Evolutionary conservation across 2,888 invertebrate genomes (phyloP), one percentile per base, ranked within the genome.

Genomic region (Apantesis nais): DNA sequence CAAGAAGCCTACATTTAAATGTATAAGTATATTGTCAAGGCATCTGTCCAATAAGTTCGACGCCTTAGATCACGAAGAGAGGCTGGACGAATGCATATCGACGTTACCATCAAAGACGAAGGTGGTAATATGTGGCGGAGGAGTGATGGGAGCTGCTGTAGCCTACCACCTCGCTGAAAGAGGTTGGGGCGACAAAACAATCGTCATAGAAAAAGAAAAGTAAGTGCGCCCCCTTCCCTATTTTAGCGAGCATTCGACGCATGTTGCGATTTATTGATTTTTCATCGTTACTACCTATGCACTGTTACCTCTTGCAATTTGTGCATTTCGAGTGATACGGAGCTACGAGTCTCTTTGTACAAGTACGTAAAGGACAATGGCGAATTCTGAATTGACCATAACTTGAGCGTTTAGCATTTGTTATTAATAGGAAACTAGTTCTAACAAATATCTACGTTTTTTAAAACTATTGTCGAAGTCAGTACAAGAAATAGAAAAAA

Each of bases 41-140:
- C 77, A 82, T 63, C 80, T 89, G 70, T 90, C 92, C 5, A 90
- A 78, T 79, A 83, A 85, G 55, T 66, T 92, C 73, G 86, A 92
- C 78, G 80, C 84, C 58, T 82, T 93, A 74, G 90, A 93, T 80
- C 87, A 89, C 65, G 86, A 88, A 79, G 93, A 93, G 65, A 86
- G 81, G 70, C 81, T 94, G 60, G 88, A 89, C 66, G 90, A 89
- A 60, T 92, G 93, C 76, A 76, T 93, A 67, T 82, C 89, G 48
- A 78, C 85, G 31, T 82, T 94, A 70, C 94, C 94, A 0, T 73
- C 89, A 62, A 94, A 96, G 85, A 96, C 97, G 0, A 96, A 96
- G 85, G 98, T 98, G 62, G 97, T 98, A 62, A 97, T 99, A 85
- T 98, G 98, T 90, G 99, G 99, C 5, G 99, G 98, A 25, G 99